phyloP scores from a whole-genome alignment of 2,888 invertebrate genomes.

The Octonoba sinensis region DNA sequence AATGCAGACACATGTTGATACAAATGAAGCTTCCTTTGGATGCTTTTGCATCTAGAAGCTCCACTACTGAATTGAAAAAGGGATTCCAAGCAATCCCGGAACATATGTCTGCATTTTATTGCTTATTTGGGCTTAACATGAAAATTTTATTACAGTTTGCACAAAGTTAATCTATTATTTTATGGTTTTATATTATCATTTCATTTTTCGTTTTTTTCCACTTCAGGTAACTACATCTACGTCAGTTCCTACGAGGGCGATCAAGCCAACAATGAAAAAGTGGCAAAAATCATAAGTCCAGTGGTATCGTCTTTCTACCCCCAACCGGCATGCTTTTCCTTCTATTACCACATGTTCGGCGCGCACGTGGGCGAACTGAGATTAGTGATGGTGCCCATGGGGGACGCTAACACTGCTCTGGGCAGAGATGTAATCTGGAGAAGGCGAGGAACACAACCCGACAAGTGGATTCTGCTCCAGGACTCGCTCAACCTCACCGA shows the following conservation, averaged over 20 bases:
- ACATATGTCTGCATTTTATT: too few species aligned
- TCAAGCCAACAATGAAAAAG: constrained; percentile 29
- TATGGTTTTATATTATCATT: background rate
- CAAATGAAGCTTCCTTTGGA: too few species aligned
- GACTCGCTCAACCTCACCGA: constrained; percentile 37
- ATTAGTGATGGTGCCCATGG: constrained; percentile 34
- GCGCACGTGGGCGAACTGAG: constrained; percentile 73
- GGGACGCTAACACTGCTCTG: constrained; percentile 17
- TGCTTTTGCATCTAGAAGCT: too few species aligned
- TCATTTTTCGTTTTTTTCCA: background rate
- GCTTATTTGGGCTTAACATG: too few species aligned
- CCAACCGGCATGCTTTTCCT: constrained; percentile 77
- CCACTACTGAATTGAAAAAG: too few species aligned
- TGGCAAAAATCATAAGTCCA: constrained; percentile 76
- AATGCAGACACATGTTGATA: too few species aligned
- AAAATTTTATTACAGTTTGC: too few species aligned
- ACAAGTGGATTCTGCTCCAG: constrained; percentile 52
- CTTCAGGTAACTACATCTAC: constrained; percentile 50
- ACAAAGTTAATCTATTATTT: too few species aligned
- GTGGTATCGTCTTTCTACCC: constrained; percentile 74
- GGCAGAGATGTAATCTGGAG: constrained; percentile 44
- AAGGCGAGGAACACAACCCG: constrained; percentile 46
- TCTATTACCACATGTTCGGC: constrained; percentile 84
- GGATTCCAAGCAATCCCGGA: too few species aligned
- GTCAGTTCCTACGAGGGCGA: constrained; percentile 44